Percentiles rank a stretch among this genome's conserved stretches.
Evolutionary conservation across 1,140 invertebrate genomes (phyloP).

Genomic region (Lepeophtheirus salmonis): DNA sequence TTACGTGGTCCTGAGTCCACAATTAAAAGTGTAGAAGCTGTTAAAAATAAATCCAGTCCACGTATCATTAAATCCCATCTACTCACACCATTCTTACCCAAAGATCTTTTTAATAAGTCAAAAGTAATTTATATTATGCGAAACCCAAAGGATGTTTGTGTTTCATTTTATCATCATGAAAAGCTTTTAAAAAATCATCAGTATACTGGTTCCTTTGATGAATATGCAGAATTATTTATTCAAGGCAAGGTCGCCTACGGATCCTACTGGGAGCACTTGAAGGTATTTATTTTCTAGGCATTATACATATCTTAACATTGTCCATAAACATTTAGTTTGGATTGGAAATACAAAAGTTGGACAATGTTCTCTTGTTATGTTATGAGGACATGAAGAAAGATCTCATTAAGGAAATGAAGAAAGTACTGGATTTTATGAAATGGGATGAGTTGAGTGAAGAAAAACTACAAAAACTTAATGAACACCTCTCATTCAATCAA

Average conservation of each 20-base stretch:
- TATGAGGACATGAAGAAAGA: too few relatives aligned
- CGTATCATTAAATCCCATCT: constrained; percentile 32
- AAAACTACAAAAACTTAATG: too few relatives aligned
- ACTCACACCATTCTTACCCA: constrained; percentile 27
- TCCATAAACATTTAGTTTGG: too few relatives aligned
- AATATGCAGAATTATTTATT: constrained; percentile 21
- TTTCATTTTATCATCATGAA: constrained; percentile 39
- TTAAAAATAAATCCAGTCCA: constrained; percentile 25
- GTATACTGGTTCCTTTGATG: constrained; percentile 18
- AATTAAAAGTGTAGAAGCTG: constrained; percentile 26
- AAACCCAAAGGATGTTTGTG: constrained; percentile 81
- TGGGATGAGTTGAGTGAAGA: too few relatives aligned
- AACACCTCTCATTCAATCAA: too few relatives aligned
- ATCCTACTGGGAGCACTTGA: constrained; percentile 19
- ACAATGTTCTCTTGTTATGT: too few relatives aligned
- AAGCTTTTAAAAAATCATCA: constrained; percentile 19
- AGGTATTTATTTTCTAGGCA: too few relatives aligned
- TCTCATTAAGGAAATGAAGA: too few relatives aligned
- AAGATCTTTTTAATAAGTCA: constrained; percentile 19
- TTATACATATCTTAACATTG: too few relatives aligned
- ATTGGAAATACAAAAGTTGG: too few relatives aligned
- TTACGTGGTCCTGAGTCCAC: constrained; percentile 24
- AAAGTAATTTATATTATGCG: constrained; percentile 72
- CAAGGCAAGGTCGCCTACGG: constrained; percentile 18
- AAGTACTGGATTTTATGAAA: too few relatives aligned